These are phyloP conservation scores for Resseliella maxima DNA, from an alignment of 2,888 invertebrate species.

Conservation along the genomic window DNA sequence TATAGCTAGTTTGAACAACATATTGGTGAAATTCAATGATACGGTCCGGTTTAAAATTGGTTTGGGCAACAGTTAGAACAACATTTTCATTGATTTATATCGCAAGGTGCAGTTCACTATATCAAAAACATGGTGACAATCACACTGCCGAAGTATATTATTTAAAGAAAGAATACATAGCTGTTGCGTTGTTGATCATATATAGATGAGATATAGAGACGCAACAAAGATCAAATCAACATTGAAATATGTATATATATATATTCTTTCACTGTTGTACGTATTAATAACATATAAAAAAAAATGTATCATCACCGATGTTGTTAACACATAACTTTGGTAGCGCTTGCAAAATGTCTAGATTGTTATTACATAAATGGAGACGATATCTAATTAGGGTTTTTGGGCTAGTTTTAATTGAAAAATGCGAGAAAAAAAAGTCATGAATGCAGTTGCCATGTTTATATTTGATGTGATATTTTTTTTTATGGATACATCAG, in stretches of 20 bases:
- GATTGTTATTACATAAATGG: constrained; percentile 40
- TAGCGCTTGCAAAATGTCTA: constrained; percentile 30
- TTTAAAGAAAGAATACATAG: background rate
- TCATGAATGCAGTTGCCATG: constrained; percentile 37
- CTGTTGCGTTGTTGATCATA: background rate
- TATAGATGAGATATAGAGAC: background rate
- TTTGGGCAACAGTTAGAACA: constrained; percentile 7
- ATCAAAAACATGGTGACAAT: constrained; percentile 40
- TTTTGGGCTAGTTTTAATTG: constrained; percentile 41
- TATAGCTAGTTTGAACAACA: background rate
- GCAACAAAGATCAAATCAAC: background rate
- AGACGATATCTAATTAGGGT: constrained; percentile 45
- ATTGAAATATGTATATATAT: background rate
- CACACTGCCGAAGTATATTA: background rate
- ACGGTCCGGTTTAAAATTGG: background rate
- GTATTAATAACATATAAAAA: background rate
- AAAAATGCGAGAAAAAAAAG: background rate
- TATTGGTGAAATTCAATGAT: background rate
- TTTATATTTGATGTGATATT: constrained; percentile 15
- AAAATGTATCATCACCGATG: constrained; percentile 18
- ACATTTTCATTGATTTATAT: constrained; percentile 39
- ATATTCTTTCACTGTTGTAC: background rate
- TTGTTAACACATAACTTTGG: background rate
- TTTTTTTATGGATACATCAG: constrained; percentile 2
- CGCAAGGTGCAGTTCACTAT: constrained; percentile 51